Evolutionary conservation across 1,140 invertebrate species (phyloP).

Genomic region (Pachypeltis micranthus): DNA sequence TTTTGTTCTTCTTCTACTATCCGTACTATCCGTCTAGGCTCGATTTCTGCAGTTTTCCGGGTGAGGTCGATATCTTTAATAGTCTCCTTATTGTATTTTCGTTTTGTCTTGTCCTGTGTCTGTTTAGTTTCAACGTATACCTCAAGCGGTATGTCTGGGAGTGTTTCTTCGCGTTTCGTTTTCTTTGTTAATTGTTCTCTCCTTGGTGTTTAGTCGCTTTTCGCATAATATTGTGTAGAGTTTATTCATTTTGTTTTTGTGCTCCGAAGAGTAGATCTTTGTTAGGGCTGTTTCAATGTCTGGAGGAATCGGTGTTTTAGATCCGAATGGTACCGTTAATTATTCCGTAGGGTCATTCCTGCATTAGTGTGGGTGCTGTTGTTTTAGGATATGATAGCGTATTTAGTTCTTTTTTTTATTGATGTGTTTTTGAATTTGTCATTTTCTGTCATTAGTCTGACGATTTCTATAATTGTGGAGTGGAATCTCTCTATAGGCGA

Average conservation of each 20-base stretch:
- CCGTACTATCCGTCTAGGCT: not conserved
- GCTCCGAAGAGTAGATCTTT: not conserved
- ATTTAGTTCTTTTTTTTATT: constrained; percentile 21
- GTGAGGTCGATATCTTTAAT: not conserved
- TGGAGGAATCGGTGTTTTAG: not conserved
- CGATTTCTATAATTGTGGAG: constrained; percentile 26
- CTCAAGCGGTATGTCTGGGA: not conserved
- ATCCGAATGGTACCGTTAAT: not conserved
- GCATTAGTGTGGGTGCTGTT: constrained; percentile 25
- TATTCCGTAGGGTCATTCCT: constrained; percentile 15
- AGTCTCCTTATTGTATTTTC: not conserved
- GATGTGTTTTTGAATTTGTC: constrained; percentile 18
- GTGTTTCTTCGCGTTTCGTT: not conserved
- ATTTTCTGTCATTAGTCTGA: constrained; percentile 20
- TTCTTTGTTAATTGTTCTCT: too few species aligned
- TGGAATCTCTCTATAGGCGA: constrained; percentile 27
- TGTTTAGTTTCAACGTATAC: constrained; percentile 1
- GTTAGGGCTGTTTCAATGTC: not conserved
- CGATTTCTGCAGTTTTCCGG: not conserved
- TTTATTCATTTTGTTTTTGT: constrained; percentile 10
- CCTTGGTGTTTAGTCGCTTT: not conserved
- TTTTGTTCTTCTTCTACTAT: not conserved
- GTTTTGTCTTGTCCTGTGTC: not conserved
- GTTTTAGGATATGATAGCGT: constrained; percentile 23
- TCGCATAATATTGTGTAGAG: constrained; percentile 3